Evolutionary conservation across 2,888 invertebrate genomes (phyloP), one percentile per base, ranked within the genome.

Genomic region (Rhogogaster chlorosoma): DNA sequence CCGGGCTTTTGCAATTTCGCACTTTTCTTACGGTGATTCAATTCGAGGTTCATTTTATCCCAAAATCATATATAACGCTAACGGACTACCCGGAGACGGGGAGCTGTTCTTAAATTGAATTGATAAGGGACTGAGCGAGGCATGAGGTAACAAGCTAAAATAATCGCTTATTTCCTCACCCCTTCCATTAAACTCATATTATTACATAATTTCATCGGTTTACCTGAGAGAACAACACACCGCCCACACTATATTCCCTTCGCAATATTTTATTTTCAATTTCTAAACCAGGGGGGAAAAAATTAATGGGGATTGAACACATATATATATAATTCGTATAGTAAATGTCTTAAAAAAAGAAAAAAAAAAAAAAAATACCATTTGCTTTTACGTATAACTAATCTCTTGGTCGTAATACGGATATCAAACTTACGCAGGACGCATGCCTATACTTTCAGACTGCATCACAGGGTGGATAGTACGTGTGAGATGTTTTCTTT

Each of bases 41-140:
- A 73, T 73, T 73, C 12, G 1, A 42, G 12, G 26, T 45, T 45
- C 73, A 45, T 73, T 73, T 73, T 45, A 73, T 73, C 22, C 61
- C 12, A 26, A 61, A 61, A 22, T 61, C 12, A 61, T 22, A 61
- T 22, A 61, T 4, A 61, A 61, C 70, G 15, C n/a, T 7, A 5
- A 5, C 5, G 32, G n/a, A 26, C 70, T 9, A 70, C 32, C n/a
- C n/a, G 32, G 70, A 18, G 18, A 15, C 7, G 36, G n/a, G 36
- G 15, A 29, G n/a, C n/a, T 70, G 15, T 36, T 70, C n/a, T 70
- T 18, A 36, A 32, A 70, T 36, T 70, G 6, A 70, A 36, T 70
- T 32, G 12, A 32, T 26, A 32, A 70, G 32, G 15, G 4, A 32
- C 2, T 7, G 18, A 32, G 18, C n/a, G 15, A 36, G 32, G 0